Evolutionary conservation across 2,113 vertebrate genomes (phyloP), one percentile per base, ranked within the genome.

Genomic region (Bothrops jararaca): DNA sequence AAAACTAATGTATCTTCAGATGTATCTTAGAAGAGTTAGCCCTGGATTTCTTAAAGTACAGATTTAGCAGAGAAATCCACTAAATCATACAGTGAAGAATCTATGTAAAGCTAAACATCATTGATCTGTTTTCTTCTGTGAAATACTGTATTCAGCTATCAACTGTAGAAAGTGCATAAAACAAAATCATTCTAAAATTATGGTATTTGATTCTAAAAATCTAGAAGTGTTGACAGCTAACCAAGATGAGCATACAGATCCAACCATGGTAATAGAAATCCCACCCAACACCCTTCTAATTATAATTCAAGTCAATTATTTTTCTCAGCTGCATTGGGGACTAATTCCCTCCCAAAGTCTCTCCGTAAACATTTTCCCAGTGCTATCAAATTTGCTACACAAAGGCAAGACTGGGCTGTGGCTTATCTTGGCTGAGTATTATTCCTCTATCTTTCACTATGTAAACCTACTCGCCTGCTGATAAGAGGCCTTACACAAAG

Each of bases 401-500:
- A 95, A 96, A 96, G 94, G 34, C 69, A 92, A 95, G 95, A 89
- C 0, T 1, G 94, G 92, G 64, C 96, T 95, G 95, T 93, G 1
- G 92, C 89, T 96, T 95, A 95, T 97, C 96, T 95, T 95, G 0
- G 3, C 1, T 0, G 89, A 90, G 92, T 94, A 74, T 95, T 96
- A 96, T 95, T 94, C 95, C 95, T 87, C 0, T 94, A 90, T 97
- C 94, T 96, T 69, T 92, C 95, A 92, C 94, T 22, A 0, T 94
- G 92, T 93, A 96, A 96, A 96, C 95, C 97, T 45, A 92, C 95
- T 74, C 95, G 88, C 2, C 0, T 91, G 94, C 95, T 0, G 95
- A 96, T 97, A 96, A 97, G 95, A 96, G 93, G 89, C 94, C 93
- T 93, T 89, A 57, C 95, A 97, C 96, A 96, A 96, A 97, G 96